These are phyloP conservation scores for Lysandra coridon DNA, from an alignment of 2,888 invertebrate species.

Conservation along the genomic window DNA sequence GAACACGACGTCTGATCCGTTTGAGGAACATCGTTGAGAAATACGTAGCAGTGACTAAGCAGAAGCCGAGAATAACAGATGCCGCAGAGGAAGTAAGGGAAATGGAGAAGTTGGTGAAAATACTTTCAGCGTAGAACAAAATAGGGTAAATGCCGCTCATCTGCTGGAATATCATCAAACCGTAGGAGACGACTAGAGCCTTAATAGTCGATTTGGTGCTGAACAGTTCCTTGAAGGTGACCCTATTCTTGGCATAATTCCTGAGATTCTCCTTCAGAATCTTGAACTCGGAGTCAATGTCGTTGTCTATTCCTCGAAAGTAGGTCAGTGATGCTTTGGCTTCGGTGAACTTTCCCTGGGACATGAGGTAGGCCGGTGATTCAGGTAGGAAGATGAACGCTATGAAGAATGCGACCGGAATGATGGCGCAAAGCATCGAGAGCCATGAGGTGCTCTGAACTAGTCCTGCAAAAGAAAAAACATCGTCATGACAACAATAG, in stretches of 20 bases:
- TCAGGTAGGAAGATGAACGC: slow-evolving; percentile 85
- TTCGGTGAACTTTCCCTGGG: slow-evolving; percentile 76
- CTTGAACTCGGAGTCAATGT: slow-evolving; percentile 78
- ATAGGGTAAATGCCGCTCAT: slow-evolving; percentile 82
- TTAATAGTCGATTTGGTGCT: slow-evolving; percentile 65
- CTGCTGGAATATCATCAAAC: slow-evolving; percentile 85
- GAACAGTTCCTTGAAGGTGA: slow-evolving; percentile 69
- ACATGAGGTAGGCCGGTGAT: slow-evolving; percentile 83
- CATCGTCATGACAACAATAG: no score
- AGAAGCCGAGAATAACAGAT: slow-evolving; percentile 82
- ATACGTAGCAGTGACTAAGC: slow-evolving; percentile 80
- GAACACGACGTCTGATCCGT: slow-evolving; percentile 80
- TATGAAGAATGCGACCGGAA: slow-evolving; percentile 70
- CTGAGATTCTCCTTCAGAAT: slow-evolving; percentile 69
- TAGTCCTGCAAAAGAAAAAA: slow-evolving; percentile 60
- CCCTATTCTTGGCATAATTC: slow-evolving; percentile 66
- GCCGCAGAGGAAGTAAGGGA: slow-evolving; percentile 62
- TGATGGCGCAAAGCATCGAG: slow-evolving; percentile 63
- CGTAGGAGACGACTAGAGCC: slow-evolving; percentile 74
- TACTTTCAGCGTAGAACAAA: slow-evolving; percentile 79
- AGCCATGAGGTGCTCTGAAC: slow-evolving; percentile 64
- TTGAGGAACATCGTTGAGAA: slow-evolving; percentile 81
- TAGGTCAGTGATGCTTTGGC: slow-evolving; percentile 82
- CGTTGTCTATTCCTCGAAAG: slow-evolving; percentile 82
- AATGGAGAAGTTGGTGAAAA: slow-evolving; percentile 74